Evolutionary conservation across 2,113 vertebrate species (phyloP).

Genomic region (Brachyhypopomus gauderio): DNA sequence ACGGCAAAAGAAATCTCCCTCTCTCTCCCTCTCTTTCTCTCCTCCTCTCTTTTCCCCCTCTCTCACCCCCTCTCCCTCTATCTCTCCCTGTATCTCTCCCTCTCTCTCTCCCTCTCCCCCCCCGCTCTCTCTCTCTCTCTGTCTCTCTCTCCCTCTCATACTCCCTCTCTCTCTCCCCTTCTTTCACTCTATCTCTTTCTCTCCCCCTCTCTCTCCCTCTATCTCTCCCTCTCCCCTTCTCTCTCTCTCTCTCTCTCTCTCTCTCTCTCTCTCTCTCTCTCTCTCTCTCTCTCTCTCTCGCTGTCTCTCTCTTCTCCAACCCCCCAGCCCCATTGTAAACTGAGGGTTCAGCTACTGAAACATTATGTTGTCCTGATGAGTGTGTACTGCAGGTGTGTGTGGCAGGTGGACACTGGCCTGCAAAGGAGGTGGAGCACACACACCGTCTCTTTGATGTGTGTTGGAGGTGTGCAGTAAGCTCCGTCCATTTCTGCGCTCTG

Average conservation of each 20-base stretch:
- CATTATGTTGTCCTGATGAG: no score
- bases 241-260: not conserved
- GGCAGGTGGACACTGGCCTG: no score
- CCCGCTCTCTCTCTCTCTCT: no score
- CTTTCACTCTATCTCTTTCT: not conserved
- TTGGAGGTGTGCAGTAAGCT: no score
- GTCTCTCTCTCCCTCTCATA: no score
- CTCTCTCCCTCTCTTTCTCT: constrained; percentile 7
- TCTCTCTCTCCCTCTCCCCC: not conserved
- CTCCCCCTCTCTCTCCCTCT: not conserved
- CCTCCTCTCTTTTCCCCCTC: not conserved
- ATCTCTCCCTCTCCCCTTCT: not conserved
- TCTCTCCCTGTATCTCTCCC: not conserved
- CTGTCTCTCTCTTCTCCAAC: not conserved
- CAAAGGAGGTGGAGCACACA: no score
- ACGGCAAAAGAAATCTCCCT: not conserved
- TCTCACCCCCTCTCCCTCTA: not conserved
- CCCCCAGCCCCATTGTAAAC: no score
- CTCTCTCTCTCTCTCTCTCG: constrained; percentile 7
- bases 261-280: constrained; percentile 16
- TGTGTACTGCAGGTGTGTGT: no score
- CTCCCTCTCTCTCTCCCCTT: no score
- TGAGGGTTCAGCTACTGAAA: no score
- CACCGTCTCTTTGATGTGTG: no score
- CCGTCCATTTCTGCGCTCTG: no score